phyloP scores from a whole-genome alignment of 2,888 invertebrate species.

The Xylota segnis region DNA sequence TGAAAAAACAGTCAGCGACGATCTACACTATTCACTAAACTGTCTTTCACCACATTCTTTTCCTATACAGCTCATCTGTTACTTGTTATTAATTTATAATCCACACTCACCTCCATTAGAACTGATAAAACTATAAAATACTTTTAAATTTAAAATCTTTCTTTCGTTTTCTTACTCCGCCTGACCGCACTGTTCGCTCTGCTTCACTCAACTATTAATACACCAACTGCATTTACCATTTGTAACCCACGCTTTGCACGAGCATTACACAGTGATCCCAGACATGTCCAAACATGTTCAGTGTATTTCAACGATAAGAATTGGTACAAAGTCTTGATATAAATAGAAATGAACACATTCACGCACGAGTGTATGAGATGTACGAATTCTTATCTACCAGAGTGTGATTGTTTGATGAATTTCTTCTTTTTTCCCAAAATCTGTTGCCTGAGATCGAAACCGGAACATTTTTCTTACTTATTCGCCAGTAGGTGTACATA shows the following conservation, averaged over 20 bases:
- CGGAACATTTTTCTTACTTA: not conserved
- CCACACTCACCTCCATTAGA: not conserved
- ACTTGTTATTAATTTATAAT: not conserved
- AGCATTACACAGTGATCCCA: conserved; percentile 38
- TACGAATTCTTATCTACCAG: conserved; percentile 3
- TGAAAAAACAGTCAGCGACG: not conserved
- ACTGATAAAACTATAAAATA: not conserved
- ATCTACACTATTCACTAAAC: not conserved
- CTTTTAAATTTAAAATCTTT: not conserved
- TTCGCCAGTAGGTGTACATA: not conserved
- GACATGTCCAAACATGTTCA: conserved; percentile 27
- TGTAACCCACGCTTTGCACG: conserved; percentile 21
- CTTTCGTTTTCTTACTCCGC: not conserved
- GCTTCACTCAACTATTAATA: conserved; percentile 20
- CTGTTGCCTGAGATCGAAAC: too few relatives aligned
- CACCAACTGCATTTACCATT: not conserved
- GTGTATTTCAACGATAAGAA: conserved; percentile 1
- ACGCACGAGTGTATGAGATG: not conserved
- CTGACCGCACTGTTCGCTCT: conserved; percentile 46
- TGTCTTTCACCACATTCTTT: too few relatives aligned
- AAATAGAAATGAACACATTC: not conserved
- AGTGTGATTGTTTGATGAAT: not conserved
- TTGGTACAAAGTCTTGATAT: not conserved
- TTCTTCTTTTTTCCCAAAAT: not conserved
- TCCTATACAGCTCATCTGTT: not conserved